phyloP scores from a whole-genome alignment of 2,797 vertebrate species.

The Centroberyx gerrardi region DNA sequence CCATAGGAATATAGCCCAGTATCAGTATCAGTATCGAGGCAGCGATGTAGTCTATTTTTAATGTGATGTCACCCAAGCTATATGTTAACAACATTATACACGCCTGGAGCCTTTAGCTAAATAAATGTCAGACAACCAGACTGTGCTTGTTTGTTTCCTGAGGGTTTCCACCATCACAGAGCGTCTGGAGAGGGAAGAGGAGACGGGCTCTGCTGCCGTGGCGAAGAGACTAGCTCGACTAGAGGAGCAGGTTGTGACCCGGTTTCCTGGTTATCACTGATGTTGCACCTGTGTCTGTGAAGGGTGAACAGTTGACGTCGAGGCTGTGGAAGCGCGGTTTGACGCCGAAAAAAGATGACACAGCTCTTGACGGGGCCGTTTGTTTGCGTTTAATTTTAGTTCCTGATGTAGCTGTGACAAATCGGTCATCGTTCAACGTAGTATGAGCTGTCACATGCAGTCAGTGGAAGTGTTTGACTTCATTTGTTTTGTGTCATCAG shows the following conservation, averaged over 20 bases:
- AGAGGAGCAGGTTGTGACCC: slow-evolving; percentile 91
- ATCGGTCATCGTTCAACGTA: neutral
- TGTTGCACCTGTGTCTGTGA: slow-evolving; percentile 33
- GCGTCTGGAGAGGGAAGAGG: slow-evolving; percentile 85
- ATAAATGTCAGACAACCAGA: neutral
- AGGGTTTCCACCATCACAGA: slow-evolving; percentile 89
- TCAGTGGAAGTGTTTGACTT: slow-evolving; percentile 28
- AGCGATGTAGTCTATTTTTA: neutral
- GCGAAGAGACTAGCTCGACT: slow-evolving; percentile 86
- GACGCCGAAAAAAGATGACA: neutral
- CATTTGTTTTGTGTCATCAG: slow-evolving; percentile 75
- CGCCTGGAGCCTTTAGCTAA: neutral
- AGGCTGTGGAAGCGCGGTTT: neutral
- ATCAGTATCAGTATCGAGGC: neutral
- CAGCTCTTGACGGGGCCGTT: neutral
- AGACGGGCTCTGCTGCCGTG: slow-evolving; percentile 77
- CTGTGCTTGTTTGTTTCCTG: slow-evolving; percentile 37
- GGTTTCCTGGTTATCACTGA: slow-evolving; percentile 26
- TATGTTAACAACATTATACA: neutral
- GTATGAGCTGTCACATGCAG: neutral
- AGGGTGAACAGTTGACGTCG: neutral
- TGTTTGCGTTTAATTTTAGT: neutral
- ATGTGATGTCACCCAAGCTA: neutral
- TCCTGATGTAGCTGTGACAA: neutral
- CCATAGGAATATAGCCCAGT: neutral